Conservation (phyloP, 2,113 vertebrate species). For the Tragelaphus strepsiceros region DNA sequence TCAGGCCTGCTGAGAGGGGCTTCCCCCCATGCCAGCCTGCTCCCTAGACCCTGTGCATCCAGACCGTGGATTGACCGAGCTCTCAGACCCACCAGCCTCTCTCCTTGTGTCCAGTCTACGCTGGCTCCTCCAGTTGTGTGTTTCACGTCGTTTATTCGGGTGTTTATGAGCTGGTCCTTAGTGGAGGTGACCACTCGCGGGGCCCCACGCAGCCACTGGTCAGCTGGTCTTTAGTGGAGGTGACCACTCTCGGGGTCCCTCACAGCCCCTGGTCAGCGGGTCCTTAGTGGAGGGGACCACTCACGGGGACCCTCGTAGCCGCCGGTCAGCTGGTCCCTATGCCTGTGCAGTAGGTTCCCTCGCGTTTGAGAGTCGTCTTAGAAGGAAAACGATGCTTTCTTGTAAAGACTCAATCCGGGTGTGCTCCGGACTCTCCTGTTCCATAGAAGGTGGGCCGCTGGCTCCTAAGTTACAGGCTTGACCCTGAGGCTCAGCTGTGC, state of each 20-base stretch:
- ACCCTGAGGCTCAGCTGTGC: fast-evolving
- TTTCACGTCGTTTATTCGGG: fast-evolving
- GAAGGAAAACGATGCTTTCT: neutral
- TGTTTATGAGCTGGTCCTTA: neutral
- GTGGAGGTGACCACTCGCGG: fast-evolving
- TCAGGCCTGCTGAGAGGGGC: neutral
- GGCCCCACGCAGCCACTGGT: fast-evolving
- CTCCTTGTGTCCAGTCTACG: neutral
- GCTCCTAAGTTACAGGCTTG: fast-evolving
- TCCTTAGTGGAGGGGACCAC: no score
- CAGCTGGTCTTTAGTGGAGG: no score
- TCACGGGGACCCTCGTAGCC: fast-evolving
- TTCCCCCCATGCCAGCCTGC: neutral
- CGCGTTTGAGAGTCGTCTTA: neutral
- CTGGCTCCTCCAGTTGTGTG: neutral
- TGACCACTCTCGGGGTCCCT: fast-evolving
- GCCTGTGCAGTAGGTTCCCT: fast-evolving
- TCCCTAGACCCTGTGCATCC: neutral
- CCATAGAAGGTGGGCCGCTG: fast-evolving
- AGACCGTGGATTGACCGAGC: fast-evolving
- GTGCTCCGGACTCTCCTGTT: no score
- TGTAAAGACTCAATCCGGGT: neutral
- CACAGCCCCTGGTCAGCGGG: fast-evolving
- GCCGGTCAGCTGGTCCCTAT: no score
- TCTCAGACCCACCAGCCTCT: no score